Base-by-base conservation (phyloP, 2,113 vertebrate genomes). In the Terrapene triunguis region DNA sequence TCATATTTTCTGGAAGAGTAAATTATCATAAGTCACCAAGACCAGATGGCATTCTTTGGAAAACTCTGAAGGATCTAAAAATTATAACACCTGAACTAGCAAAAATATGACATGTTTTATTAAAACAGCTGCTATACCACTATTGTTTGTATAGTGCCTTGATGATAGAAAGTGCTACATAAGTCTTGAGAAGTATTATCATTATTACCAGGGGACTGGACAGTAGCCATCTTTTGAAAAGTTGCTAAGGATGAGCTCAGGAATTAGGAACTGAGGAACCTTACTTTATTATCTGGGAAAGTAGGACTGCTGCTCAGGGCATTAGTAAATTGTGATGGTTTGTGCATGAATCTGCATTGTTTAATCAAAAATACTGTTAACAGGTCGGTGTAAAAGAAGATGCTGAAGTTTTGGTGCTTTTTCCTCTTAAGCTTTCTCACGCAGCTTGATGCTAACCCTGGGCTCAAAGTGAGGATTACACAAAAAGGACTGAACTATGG, bases 381-480 rank as follows among this genome's bases (percentile, higher is more conserved):
- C 96, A 97, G 94, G 89, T 93, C 80, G 59, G 80, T 13, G 62
- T 89, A 78, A 44, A 84, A 81, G 87, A 95, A 69, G 80, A 91
- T 88, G 92, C 91, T 78, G 51, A 89, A 94, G 55, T 57, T 93
- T 10, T 97, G 97, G 96, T 93, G 81, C 85, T 94, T 90, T 85
- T 94, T 97, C 88, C 72, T 98, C 80, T 96, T 97, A 50, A 97
- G 90, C 94, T 91, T 93, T 80, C 72, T 72, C 69, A 53, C 78
- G 48, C 78, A 94, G 4, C 82, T 96, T 44, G 35, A 51, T 0
- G 89, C 92, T 69, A 95, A 13, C 25, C 90, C 95, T 29, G 95
- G 97, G 65, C 57, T 97, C 84, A 96, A 95, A 96, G 92, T 97
- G 94, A 97, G 96, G 87, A 93, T 97, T 84, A 97, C 94, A 44